Conservation (phyloP, 2,797 vertebrate genomes). For the Mus spretus region DNA sequence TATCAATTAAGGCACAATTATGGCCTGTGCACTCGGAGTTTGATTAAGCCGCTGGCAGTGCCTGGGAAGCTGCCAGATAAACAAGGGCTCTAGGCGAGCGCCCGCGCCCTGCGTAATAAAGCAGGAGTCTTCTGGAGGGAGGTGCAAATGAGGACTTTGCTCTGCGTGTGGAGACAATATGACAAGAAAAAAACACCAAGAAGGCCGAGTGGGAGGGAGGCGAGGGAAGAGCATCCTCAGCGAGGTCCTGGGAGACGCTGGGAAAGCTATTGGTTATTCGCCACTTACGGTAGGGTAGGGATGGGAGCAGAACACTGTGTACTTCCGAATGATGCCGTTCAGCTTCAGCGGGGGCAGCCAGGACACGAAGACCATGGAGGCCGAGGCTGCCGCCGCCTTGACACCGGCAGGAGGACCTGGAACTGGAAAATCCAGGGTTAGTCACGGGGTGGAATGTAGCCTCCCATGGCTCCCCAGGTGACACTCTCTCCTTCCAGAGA, state of each 20-base stretch:
- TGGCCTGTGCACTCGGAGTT: not conserved
- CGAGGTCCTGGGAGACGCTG: rapidly evolving
- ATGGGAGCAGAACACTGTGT: conserved; percentile 99
- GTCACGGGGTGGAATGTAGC: not conserved
- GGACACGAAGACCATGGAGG: conserved; percentile 97
- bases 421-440: conserved; percentile 88
- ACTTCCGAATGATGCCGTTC: conserved; percentile 98
- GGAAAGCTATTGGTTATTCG: not conserved
- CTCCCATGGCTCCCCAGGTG: not conserved
- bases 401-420: conserved; percentile 98
- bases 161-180: not conserved
- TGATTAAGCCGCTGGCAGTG: not conserved
- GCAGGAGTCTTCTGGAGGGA: not conserved
- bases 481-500: not conserved
- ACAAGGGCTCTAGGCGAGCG: not conserved
- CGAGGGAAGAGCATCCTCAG: rapidly evolving
- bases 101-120: not conserved
- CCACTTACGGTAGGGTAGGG: conserved; percentile 96
- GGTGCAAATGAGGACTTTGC: not conserved
- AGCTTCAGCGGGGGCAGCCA: conserved; percentile 98
- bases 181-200: not conserved
- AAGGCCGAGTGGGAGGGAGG: not conserved
- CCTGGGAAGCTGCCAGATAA: not conserved
- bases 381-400: conserved; percentile 96
- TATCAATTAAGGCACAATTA: not conserved